These are phyloP conservation scores for Echinops telfairi DNA, from an alignment of 2,113 vertebrate species.

Conservation along the genomic window DNA sequence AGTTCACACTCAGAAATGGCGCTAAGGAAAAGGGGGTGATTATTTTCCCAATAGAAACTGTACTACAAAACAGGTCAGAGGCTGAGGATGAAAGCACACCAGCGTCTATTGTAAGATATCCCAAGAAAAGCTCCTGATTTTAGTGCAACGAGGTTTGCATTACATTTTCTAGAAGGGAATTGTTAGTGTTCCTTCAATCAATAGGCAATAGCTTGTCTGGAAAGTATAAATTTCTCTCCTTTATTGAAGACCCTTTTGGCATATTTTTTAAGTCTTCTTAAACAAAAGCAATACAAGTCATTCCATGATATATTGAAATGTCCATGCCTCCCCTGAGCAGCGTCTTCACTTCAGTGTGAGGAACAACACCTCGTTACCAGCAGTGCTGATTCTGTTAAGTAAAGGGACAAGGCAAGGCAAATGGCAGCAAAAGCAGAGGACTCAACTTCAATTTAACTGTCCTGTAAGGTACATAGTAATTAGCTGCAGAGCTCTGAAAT, in stretches of 20 bases:
- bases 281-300: slow-evolving; percentile 76
- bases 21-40: slow-evolving; percentile 12
- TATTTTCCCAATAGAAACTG: slow-evolving; percentile 14
- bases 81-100: slow-evolving; percentile 61
- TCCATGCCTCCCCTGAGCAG: slow-evolving; percentile 65
- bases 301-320: slow-evolving; percentile 77
- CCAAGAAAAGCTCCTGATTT: background rate
- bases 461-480: slow-evolving; percentile 96
- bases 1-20: slow-evolving; percentile 54
- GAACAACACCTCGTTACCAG: slow-evolving; percentile 73
- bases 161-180: slow-evolving; percentile 49
- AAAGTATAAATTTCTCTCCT: slow-evolving; percentile 68
- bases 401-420: slow-evolving; percentile 89
- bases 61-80: slow-evolving; percentile 26
- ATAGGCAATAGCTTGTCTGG: slow-evolving; percentile 60
- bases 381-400: slow-evolving; percentile 83
- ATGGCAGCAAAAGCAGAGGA: slow-evolving; percentile 87
- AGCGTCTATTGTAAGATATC: slow-evolving; percentile 47
- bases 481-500: slow-evolving; percentile 94
- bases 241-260: slow-evolving; percentile 52
- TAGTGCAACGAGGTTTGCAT: slow-evolving; percentile 4
- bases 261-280: slow-evolving; percentile 62
- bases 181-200: slow-evolving; percentile 37
- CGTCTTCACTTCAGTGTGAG: slow-evolving; percentile 78
- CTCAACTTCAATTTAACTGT: slow-evolving; percentile 93